Base-by-base conservation (phyloP, 2,113 vertebrate genomes). In the Ceratotherium simum region DNA sequence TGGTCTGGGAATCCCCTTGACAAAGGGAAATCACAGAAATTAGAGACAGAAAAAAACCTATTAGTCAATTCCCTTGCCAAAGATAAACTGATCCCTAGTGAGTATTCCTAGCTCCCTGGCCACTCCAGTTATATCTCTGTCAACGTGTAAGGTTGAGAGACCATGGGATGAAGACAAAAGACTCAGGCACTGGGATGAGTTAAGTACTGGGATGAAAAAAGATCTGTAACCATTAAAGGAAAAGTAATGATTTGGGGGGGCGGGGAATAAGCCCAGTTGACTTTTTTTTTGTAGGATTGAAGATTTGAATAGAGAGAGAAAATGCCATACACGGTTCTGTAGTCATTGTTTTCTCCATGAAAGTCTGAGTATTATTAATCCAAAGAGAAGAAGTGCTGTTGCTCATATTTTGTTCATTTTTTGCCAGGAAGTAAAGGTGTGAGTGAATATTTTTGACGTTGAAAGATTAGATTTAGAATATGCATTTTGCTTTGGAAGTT, bases 41-140 rank as follows among this genome's bases (percentile, higher is more conserved):
- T 94, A 91, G 96, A 97, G 94, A 96, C 90, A 92, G 95, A 91
- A 93, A 91, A 93, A 96, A 80, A 56, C 80, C 94, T 96, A 88
- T 97, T 96, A 88, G 96, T 96, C 94, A 94, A 86, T 98, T 62
- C 94, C 84, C 92, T 82, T 90, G 92, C 76, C 67, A 48, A 78
- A 94, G 94, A 91, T 81, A 64, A 92, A 97, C 94, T 39, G 98
- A 96, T 97, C 95, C 94, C 97, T 25, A 4, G 94, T 3, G 85
- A 83, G 79, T 81, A 23, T 80, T 76, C 58, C 67, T 33, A 1
- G 39, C 14, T 92, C 65, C 79, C 70, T 54, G 67, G 78, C 83
- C 58, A 80, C 42, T 69, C 69, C n/a, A 20, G 58, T 86, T 89
- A 56, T 42, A 80, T 56, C 73, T 93, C 65, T 89, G 95, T 94